Evolutionary conservation across 2,888 invertebrate species (phyloP), one percentile per base, ranked within the genome.

Genomic region (Allophyes oxyacanthae): DNA sequence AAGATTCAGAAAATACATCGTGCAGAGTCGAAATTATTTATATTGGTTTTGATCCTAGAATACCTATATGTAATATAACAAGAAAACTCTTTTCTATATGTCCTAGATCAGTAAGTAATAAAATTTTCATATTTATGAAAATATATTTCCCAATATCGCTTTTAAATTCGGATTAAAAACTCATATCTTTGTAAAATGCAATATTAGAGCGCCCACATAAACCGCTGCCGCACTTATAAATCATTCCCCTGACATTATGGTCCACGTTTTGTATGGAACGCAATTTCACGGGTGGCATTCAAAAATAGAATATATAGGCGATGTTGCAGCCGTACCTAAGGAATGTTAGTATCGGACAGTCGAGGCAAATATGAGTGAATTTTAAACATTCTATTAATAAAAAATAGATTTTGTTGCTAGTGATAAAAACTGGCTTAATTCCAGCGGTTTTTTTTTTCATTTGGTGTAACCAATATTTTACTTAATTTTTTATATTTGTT

Each of bases 281-380:
- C 83, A 84, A 86, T 87, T 86, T 83, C 72, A 74, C 67, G 77
- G 73, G 48, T 74, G 76, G 78, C 78, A 78, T 86, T 84, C 83
- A 80, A 82, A 84, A 83, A 81, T 77, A 68, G 75, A 20, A 77
- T 71, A 76, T 77, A 79, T 66, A 75, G 60, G 70, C 63, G 50
- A 63, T 70, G 64, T 65, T 72, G 67, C 61, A 62, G 64, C 56
- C 64, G 59, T 75, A 59, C 53, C 62, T 56, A 64, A 62, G 46
- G 74, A 72, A 70, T 71, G 45, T 61, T 62, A 45, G 40, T 32
- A 45, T 28, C 8, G 61, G 42, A 53, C 61, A 71, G 51, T 49
- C 62, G 33, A 10, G 33, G 34, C 41, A 41, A 52, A 56, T 63
- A 55, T 36, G 20, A 51, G 9, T 44, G 26, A 36, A 48, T 58